phyloP scores from a whole-genome alignment of 64 coral and sea anemone genomes.

The Hydrozoanthus tunicans region DNA sequence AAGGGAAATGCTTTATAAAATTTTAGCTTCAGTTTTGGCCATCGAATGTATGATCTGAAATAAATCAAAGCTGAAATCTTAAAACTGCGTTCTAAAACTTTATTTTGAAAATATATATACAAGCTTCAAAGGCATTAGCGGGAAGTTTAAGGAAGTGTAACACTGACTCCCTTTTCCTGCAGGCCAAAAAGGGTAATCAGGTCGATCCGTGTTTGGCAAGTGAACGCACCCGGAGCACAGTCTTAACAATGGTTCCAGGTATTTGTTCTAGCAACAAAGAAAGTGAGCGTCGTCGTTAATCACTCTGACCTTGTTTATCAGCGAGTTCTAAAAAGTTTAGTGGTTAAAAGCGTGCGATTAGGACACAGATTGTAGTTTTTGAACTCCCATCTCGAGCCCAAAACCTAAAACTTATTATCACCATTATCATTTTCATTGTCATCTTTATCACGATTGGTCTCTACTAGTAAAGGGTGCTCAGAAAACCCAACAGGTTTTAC shows the following conservation, averaged over 20 bases:
- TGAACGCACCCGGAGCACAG: background rate
- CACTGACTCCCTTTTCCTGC: background rate
- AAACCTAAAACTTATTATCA: too few species aligned
- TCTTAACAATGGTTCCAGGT: background rate
- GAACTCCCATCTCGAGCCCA: too few species aligned
- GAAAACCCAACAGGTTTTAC: too few species aligned
- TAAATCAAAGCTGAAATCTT: background rate
- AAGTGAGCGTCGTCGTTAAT: background rate
- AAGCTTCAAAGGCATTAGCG: background rate
- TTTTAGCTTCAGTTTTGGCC: too few species aligned
- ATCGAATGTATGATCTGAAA: background rate
- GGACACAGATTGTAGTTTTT: too few species aligned
- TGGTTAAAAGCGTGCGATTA: too few species aligned
- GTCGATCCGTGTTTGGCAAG: background rate
- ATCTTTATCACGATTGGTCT: too few species aligned
- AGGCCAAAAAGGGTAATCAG: slow-evolving; percentile 14
- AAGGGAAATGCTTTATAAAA: too few species aligned
- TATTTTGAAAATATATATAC: background rate
- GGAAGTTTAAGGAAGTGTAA: background rate
- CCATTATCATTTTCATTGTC: too few species aligned
- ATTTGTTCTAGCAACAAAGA: background rate
- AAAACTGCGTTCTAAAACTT: background rate
- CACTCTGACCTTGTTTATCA: too few species aligned
- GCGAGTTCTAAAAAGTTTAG: too few species aligned
- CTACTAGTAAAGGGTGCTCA: too few species aligned